Evolutionary conservation across 2,797 vertebrate species (phyloP), one percentile per base, ranked within the genome.

Genomic region (Neosilurus mollespiculum): DNA sequence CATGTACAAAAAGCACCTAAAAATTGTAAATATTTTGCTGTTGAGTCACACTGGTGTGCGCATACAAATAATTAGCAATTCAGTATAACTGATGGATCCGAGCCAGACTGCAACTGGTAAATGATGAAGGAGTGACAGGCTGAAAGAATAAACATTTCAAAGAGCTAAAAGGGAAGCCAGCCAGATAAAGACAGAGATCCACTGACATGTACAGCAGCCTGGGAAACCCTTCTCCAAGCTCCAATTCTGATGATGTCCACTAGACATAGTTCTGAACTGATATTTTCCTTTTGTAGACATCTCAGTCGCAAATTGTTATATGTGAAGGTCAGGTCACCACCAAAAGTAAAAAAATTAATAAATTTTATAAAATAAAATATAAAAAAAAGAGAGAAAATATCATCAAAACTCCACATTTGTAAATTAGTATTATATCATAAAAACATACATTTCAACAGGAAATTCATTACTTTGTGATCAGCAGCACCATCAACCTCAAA

Each of bases 1-100:
- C 61, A 34, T 15, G 71, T 7, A 67, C 79, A 34, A 54, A 81
- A 81, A 65, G 78, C 56, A 81, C 64, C 71, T 53, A 81, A 64
- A 62, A 81, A 43, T 26, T 70, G 10, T 4, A 43, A 43, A 71
- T 81, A 43, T 59, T 61, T 61, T 59, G 34, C 53, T 49, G 34
- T 4, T 81, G 67, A 81, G 53, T 81, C 80, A 71, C 59, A 56
- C 30, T n/a, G 58, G 54, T 81, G 58, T 80, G 72, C 59, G 30
- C 26, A 67, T 37, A 51, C 26, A 34, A 53, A 78, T 51, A 11
- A 20, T 64, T 18, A 5, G 61, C 51, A 51, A 78, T 18, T 26
- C 43, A 10, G 59, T 51, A 53, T 51, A 37, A 26, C n/a, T 7
- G 15, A 51, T 64, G 61, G 61, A 64, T 65, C 37, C 10, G 15